Evolutionary conservation across 2,888 invertebrate genomes (phyloP).

Genomic region (Schizotus pectinicornis): DNA sequence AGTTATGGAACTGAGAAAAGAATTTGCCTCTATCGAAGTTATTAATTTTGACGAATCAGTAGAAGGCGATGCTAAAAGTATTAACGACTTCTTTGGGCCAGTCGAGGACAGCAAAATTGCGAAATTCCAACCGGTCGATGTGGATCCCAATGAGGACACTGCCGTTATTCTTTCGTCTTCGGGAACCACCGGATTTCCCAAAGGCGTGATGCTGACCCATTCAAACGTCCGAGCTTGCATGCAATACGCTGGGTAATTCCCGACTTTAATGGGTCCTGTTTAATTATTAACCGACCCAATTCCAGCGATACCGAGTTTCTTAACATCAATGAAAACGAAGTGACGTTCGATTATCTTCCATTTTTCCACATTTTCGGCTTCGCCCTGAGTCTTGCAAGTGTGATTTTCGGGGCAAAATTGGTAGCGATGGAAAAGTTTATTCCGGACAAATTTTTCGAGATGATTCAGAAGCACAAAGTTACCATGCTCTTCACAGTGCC

Average conservation of each 20-base stretch:
- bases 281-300: no score
- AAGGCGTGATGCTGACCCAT: slow-evolving; percentile 69
- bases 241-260: slow-evolving; percentile 27
- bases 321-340: no score
- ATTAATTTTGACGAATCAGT: no score
- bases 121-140: slow-evolving; percentile 2
- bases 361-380: no score
- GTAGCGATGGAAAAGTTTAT: slow-evolving; percentile 21
- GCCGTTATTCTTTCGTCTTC: slow-evolving; percentile 81
- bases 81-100: no score
- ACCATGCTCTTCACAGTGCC: slow-evolving; percentile 19
- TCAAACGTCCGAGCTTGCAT: slow-evolving; percentile 53
- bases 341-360: no score
- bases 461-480: slow-evolving; percentile 16
- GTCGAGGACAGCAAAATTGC: no score
- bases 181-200: slow-evolving; percentile 81
- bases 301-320: neutral
- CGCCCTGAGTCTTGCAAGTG: neutral
- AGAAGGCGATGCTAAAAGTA: no score
- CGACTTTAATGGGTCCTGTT: no score
- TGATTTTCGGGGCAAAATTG: slow-evolving; percentile 11
- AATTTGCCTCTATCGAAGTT: no score
- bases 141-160: neutral
- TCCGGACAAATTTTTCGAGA: slow-evolving; percentile 15
- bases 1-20: no score